Evolutionary conservation across 2,113 vertebrate species (phyloP), one percentile per base, ranked within the genome.

Genomic region (Actenoides hombroni): DNA sequence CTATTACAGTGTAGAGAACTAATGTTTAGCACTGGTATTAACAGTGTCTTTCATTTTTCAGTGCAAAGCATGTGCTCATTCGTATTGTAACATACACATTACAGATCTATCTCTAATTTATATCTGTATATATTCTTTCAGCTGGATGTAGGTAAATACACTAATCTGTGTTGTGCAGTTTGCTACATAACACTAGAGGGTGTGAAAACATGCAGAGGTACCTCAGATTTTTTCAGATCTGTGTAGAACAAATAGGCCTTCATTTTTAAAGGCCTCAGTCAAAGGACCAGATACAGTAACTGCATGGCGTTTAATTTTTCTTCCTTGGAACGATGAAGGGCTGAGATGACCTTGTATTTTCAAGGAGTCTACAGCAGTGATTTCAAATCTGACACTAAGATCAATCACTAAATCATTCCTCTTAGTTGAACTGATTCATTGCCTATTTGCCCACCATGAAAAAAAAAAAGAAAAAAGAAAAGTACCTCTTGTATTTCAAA

Each of bases 321-420:
- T 95, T 93, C 94, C 74, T 82, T 69, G 73, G 16, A 96, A 94
- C 6, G 11, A 89, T 78, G 88, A 96, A 94, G 74, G 96, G 83
- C 77, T 89, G 77, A 79, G 88, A 78, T 96, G 94, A 94, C 96
- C 96, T 96, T 97, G 96, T 84, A 91, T 68, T 92, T 97, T 95
- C 96, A 96, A 96, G 96, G 90, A 96, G 88, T 87, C 86, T 96
- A 76, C 57, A 93, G 88, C 73, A 95, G 92, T 86, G 86, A 93
- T 97, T 96, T 96, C 92, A 92, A 81, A 92, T 44, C 77, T 94
- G 95, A 94, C 96, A 94, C 86, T 83, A 76, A 89, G 77, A 97
- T 96, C 96, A 96, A 94, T 96, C 95, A 95, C 88, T 96, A 87
- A 93, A 94, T 96, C 86, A 87, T 93, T 94, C 74, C 74, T 77